Evolutionary conservation across 2,888 invertebrate species (phyloP).

Genomic region (Dermolepida albohirtum): DNA sequence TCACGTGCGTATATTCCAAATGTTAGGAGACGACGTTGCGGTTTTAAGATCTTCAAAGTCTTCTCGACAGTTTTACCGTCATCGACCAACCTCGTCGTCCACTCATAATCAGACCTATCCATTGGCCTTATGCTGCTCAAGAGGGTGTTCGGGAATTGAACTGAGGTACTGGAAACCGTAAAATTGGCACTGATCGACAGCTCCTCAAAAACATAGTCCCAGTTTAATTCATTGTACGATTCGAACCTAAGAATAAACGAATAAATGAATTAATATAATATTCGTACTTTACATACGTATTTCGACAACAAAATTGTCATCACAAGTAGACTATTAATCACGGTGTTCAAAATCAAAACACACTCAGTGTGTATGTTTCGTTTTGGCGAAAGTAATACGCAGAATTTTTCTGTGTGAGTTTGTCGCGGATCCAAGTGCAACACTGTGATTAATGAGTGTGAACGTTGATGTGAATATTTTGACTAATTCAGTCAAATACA

Average conservation of each 20-base stretch:
- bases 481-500: too few relatives aligned
- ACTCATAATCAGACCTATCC: slow-evolving; percentile 60
- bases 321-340: too few relatives aligned
- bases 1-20: slow-evolving; percentile 70
- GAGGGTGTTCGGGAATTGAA: slow-evolving; percentile 68
- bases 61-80: slow-evolving; percentile 46
- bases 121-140: slow-evolving; percentile 68
- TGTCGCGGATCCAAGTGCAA: too few relatives aligned
- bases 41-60: slow-evolving; percentile 58
- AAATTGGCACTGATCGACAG: slow-evolving; percentile 65
- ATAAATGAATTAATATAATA: too few relatives aligned
- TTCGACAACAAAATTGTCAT: too few relatives aligned
- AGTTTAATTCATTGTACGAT: slow-evolving; percentile 61
- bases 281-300: too few relatives aligned
- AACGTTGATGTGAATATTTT: too few relatives aligned
- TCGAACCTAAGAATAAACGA: slow-evolving; percentile 63
- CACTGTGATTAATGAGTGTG: too few relatives aligned
- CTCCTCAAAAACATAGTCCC: slow-evolving; percentile 66
- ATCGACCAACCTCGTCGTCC: slow-evolving; percentile 48
- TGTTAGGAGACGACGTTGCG: slow-evolving; percentile 66
- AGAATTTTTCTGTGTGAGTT: too few relatives aligned
- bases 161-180: slow-evolving; percentile 61
- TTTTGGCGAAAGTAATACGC: too few relatives aligned
- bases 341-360: too few relatives aligned
- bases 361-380: too few relatives aligned